A percentile compares a stretch with the other conserved stretches of the same genome.
Conservation (phyloP, 2,888 invertebrate genomes). For the Heliconius sara region DNA sequence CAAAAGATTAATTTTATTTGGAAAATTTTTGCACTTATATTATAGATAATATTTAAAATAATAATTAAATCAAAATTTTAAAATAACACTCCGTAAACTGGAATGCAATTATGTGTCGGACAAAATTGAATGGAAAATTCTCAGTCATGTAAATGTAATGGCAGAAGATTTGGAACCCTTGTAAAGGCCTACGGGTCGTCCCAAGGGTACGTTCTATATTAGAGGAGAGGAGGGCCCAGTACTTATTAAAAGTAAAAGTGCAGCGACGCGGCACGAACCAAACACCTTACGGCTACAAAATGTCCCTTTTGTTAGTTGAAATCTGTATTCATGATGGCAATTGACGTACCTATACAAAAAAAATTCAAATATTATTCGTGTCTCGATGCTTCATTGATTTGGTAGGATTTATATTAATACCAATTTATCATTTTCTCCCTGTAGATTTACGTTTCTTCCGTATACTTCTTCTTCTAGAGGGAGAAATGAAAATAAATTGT, state of each 20-base stretch:
- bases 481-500: too few relatives aligned
- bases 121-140: constrained; percentile 69
- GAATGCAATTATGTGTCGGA: constrained; percentile 64
- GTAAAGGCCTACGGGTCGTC: constrained; percentile 60
- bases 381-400: not conserved
- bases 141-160: constrained; percentile 61
- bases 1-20: too few relatives aligned
- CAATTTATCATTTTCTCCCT: not conserved
- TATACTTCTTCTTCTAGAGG: too few relatives aligned
- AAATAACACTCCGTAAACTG: constrained; percentile 14
- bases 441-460: too few relatives aligned
- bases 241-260: constrained; percentile 76
- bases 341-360: not conserved
- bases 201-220: constrained; percentile 73
- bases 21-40: not conserved
- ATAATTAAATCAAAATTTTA: not conserved
- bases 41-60: too few relatives aligned
- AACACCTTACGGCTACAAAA: constrained; percentile 65
- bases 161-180: constrained; percentile 66
- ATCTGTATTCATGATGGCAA: constrained; percentile 9
- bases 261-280: constrained; percentile 60
- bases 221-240: constrained; percentile 74
- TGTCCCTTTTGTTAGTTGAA: constrained; percentile 30
- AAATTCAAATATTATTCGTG: not conserved
- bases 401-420: not conserved